These are phyloP conservation scores for Nudaria mundana DNA, from an alignment of 2,888 invertebrate genomes.

Conservation along the genomic window DNA sequence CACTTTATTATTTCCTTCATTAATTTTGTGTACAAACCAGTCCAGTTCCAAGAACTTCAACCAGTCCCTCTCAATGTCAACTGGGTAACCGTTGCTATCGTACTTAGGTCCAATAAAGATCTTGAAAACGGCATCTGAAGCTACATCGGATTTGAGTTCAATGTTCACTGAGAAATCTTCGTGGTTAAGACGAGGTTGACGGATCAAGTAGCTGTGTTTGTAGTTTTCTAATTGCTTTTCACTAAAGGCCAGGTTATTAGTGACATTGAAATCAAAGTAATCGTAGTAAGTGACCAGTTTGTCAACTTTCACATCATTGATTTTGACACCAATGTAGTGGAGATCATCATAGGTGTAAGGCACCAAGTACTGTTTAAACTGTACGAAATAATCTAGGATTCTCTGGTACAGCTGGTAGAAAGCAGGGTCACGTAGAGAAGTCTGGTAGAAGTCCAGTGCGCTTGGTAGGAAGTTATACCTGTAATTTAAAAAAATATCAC, in stretches of 20 bases:
- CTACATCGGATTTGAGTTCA: conserved; percentile 81
- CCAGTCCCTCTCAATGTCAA: conserved; percentile 78
- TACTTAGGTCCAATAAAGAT: conserved; percentile 87
- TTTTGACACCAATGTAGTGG: conserved; percentile 80
- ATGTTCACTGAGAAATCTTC: conserved; percentile 84
- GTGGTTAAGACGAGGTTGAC: conserved; percentile 87
- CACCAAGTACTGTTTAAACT: conserved; percentile 81
- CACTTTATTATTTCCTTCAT: conserved; percentile 83
- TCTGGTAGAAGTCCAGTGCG: conserved; percentile 83
- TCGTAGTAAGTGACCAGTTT: conserved; percentile 85
- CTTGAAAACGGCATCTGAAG: conserved; percentile 81
- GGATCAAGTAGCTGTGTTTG: conserved; percentile 72
- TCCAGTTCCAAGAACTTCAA: conserved; percentile 83
- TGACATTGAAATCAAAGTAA: conserved; percentile 82
- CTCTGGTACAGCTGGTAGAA: conserved; percentile 86
- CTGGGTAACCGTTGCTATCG: conserved; percentile 76
- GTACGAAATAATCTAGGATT: conserved; percentile 78
- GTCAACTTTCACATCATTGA: conserved; percentile 82
- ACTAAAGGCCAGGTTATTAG: conserved; percentile 69
- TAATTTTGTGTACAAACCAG: conserved; percentile 80
- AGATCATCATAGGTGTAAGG: conserved; percentile 82
- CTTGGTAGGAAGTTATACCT: conserved; percentile 76
- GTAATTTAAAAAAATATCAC: conserved; percentile 30
- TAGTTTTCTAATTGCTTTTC: conserved; percentile 53
- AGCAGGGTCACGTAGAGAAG: conserved; percentile 85